Percentiles rank a stretch among this genome's conserved stretches.
Conservation (phyloP, 2,113 vertebrate genomes). For the Choloepus hoffmanni region DNA sequence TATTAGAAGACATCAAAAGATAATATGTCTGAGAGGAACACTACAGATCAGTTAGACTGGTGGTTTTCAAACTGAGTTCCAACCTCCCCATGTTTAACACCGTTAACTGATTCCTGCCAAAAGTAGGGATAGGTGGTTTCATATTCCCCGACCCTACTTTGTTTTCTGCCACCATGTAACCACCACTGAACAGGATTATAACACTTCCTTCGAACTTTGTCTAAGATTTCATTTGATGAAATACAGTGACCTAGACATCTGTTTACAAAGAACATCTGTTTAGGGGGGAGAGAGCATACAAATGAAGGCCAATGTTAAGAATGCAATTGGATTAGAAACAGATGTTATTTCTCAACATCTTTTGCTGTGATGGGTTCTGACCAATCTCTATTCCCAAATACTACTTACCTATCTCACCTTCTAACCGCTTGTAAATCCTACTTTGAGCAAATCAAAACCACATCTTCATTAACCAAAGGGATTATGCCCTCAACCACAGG, state of each 20-base stretch:
- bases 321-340: neutral
- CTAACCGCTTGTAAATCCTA: constrained; percentile 25
- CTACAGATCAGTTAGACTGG: neutral
- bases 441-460: neutral
- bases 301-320: neutral
- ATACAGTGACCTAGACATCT: neutral
- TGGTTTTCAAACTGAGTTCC: constrained; percentile 20
- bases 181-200: neutral
- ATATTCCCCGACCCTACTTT: neutral
- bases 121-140: neutral
- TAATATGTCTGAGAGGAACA: constrained; percentile 37
- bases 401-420: neutral
- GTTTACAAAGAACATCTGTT: constrained; percentile 15
- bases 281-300: neutral
- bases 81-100: neutral
- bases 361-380: constrained; percentile 7
- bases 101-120: too few relatives aligned
- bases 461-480: constrained; percentile 8
- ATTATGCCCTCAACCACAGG: neutral
- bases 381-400: neutral
- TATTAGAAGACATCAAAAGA: neutral
- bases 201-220: neutral
- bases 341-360: neutral
- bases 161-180: accelerated
- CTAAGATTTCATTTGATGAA: constrained; percentile 37